Evolutionary conservation across 2,888 invertebrate species (phyloP).

Genomic region (Protophormia terraenovae): DNA sequence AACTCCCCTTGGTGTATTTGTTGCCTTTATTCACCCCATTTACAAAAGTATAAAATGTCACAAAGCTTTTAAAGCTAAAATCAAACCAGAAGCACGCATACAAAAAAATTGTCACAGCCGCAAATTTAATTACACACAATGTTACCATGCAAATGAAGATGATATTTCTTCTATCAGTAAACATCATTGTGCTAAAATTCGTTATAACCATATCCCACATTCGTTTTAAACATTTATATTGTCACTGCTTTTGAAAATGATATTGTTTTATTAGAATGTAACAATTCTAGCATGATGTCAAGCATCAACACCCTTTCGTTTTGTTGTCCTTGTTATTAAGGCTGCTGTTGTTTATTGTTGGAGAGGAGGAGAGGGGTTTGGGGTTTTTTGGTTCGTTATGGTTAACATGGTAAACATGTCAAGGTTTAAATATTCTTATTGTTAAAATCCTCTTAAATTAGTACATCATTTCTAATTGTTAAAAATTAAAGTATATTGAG

Average conservation of each 20-base stretch:
- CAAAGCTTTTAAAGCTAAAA: conserved; percentile 60
- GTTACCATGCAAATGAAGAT: conserved; percentile 72
- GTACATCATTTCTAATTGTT: conserved; percentile 61
- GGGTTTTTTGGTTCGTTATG: conserved; percentile 34
- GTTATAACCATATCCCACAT: conserved; percentile 46
- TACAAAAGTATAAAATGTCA: conserved; percentile 59
- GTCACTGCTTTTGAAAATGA: conserved; percentile 36
- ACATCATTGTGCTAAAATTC: conserved; percentile 37
- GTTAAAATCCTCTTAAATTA: conserved; percentile 58
- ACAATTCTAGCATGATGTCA: conserved; percentile 62
- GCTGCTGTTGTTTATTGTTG: neutral
- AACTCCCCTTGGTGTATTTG: neutral
- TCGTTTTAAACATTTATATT: neutral
- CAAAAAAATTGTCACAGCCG: conserved; percentile 74
- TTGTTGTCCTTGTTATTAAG: conserved; percentile 2
- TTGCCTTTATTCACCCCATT: conserved; percentile 66
- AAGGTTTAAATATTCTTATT: conserved; percentile 64
- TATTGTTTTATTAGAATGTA: conserved; percentile 63
- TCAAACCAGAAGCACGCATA: conserved; percentile 30
- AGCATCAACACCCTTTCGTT: conserved; percentile 68
- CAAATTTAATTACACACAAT: conserved; percentile 77
- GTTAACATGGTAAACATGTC: conserved; percentile 67
- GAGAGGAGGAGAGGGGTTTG: too few species aligned
- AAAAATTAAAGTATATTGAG: conserved; percentile 4
- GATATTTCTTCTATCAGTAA: conserved; percentile 50